These are phyloP conservation scores for Caenorhabditis imperialis DNA, from an alignment of 2,888 invertebrate species.

Conservation along the genomic window DNA sequence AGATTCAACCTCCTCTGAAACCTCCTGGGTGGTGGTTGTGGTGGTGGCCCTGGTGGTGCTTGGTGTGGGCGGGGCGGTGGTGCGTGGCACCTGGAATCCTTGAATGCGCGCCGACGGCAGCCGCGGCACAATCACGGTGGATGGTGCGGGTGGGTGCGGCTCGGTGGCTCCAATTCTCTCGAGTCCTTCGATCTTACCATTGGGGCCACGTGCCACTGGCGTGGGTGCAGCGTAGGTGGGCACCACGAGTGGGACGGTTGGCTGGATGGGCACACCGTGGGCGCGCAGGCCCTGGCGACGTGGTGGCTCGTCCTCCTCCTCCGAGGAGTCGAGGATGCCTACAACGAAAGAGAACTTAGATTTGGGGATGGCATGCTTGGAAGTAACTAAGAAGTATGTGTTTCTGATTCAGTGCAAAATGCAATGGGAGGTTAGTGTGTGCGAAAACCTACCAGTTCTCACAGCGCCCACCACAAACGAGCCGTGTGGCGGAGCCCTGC, in stretches of 20 bases:
- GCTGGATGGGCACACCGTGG: constrained; percentile 50
- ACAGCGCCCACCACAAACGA: constrained; percentile 38
- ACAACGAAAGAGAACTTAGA: no score
- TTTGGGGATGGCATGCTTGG: neutral
- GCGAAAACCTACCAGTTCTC: constrained; percentile 8
- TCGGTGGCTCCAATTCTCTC: constrained; percentile 26
- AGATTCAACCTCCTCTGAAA: constrained; percentile 1
- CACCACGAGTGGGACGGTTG: constrained; percentile 50
- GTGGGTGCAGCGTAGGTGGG: constrained; percentile 45
- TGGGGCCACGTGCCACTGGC: constrained; percentile 38
- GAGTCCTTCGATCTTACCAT: constrained; percentile 35
- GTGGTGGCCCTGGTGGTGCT: neutral
- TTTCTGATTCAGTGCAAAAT: no score
- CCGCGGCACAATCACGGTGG: constrained; percentile 47
- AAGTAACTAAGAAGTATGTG: constrained; percentile 1
- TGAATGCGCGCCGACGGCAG: constrained; percentile 44
- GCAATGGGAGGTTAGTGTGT: neutral
- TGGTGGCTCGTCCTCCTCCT: constrained; percentile 20
- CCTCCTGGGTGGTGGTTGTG: constrained; percentile 1
- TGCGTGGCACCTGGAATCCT: constrained; percentile 47
- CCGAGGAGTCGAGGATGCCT: constrained; percentile 34
- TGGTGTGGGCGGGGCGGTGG: constrained; percentile 22
- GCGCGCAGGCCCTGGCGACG: constrained; percentile 18
- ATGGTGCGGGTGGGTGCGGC: constrained; percentile 47
- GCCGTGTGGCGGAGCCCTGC: constrained; percentile 23